Evolutionary conservation across 2,797 vertebrate genomes (phyloP), one percentile per base, ranked within the genome.

Genomic region (Gymnoscopelus braueri): DNA sequence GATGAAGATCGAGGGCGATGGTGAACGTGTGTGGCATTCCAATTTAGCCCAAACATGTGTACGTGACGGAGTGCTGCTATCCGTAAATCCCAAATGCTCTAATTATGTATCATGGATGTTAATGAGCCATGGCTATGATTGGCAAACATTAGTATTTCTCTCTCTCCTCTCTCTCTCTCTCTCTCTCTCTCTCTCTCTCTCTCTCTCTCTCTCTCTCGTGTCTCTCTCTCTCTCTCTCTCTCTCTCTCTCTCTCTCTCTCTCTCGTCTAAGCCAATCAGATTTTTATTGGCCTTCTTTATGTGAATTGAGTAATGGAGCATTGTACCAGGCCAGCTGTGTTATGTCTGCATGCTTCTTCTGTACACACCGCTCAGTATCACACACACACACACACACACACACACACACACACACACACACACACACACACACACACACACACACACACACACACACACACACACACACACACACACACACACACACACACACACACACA

Each of bases 41-140:
- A 78, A 91, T 80, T 70, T 73, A 19, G 84, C 77, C 26, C 7
- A 0, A 56, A 35, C 12, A 58, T 58, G 71, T 69, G 56, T 71
- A 55, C 74, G 85, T 67, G 60, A 29, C 47, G 54, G 14, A 29
- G 24, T 11, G 35, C 4, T 55, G n/a, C 5, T 24, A 55, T 55
- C 32, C 23, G 61, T 3, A 63, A 14, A 15, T 63, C 48, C 63
- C 80, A 90, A 86, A 82, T 83, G 81, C 52, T 6, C 73, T 84
- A 87, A 92, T 90, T 75, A 79, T 64, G 62, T 72, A 82, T 87
- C 79, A 87, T 72, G 71, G 69, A 2, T 53, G 70, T 73, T 87
- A 89, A 91, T 88, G 87, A 84, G 78, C 74, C 75, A 0, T 70
- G 78, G 63, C 76, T 12, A 60, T 86, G 88, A 88, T 87, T 86